phyloP scores from a whole-genome alignment of 2,888 invertebrate species.

The Meloe dianella region DNA sequence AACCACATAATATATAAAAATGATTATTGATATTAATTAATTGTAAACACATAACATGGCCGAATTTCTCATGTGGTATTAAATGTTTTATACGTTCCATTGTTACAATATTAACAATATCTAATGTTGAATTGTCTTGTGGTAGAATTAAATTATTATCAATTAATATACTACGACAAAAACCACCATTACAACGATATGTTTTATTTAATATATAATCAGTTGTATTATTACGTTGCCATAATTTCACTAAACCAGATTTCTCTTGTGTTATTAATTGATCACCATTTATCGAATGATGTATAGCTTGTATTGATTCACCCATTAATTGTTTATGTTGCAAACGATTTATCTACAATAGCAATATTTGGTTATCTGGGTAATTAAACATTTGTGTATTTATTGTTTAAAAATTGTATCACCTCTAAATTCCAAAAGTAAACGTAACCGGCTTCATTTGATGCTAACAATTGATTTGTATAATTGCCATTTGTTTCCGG shows the following conservation, averaged over 20 bases:
- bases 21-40: constrained; percentile 60
- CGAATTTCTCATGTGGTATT: constrained; percentile 62
- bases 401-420: too few species aligned
- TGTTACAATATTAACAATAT: constrained; percentile 58
- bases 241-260: constrained; percentile 72
- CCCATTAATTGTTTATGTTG: constrained; percentile 71
- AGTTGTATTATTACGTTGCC: constrained; percentile 65
- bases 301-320: constrained; percentile 68
- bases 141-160: constrained; percentile 70
- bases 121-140: constrained; percentile 66
- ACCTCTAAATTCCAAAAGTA: constrained; percentile 83
- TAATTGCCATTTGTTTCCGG: constrained; percentile 64
- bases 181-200: constrained; percentile 71
- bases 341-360: constrained; percentile 73
- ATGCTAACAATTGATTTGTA: constrained; percentile 70
- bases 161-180: constrained; percentile 71
- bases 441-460: constrained; percentile 75
- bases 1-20: constrained; percentile 69
- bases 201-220: constrained; percentile 64
- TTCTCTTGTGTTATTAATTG: constrained; percentile 80
- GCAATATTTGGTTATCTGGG: constrained; percentile 17
- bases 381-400: too few species aligned
- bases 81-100: constrained; percentile 57
- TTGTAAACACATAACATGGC: constrained; percentile 72
- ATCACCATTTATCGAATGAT: constrained; percentile 64